Evolutionary conservation across 1,140 invertebrate genomes (phyloP), one percentile per base, ranked within the genome.

Genomic region (Agraylea sexmaculata): DNA sequence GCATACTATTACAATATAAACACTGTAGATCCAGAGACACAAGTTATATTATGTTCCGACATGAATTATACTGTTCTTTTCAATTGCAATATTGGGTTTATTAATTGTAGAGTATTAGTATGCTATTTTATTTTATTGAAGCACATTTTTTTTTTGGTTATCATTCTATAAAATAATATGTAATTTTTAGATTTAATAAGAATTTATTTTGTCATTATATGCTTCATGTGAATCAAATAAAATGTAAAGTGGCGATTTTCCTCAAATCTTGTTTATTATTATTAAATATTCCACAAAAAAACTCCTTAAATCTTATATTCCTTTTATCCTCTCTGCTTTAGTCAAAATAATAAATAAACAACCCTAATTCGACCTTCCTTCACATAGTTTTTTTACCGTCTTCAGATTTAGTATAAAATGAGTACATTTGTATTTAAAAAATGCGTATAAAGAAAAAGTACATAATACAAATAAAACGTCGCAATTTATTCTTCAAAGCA

Each of bases 141-240:
- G 11, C 29, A 30, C 16, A 30, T 11, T 30, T 30, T 11, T 16
- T 13, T 13, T 16, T 13, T 30, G 5, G 23, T 27, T 8, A 5
- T 30, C 16, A 11, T 30, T 30, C 29, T 11, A 16, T 4, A 30
- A 8, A 30, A 30, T 4, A 30, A 30, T 13, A 30, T 30, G 23
- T 16, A 30, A 13, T 30, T 5, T 30, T 30, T 4, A 13, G n/a
- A 27, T 27, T 8, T 27, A 27, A 42, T 43, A 47, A 43, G 40
- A 43, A 45, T 49, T 43, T 40, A 44, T 45, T 47, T 49, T 49
- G 47, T 49, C 47, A 43, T 49, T 40, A 49, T 45, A 45, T 49
- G 43, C 47, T 49, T 49, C 37, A 49, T 49, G 47, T 49, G 40
- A 45, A 40, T 49, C 47, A 49, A 49, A 49, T 49, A 49, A 49